A percentile compares a stretch with the other conserved stretches of the same genome.
Evolutionary conservation across 2,797 vertebrate genomes (phyloP).

Genomic region (Lates japonicus): DNA sequence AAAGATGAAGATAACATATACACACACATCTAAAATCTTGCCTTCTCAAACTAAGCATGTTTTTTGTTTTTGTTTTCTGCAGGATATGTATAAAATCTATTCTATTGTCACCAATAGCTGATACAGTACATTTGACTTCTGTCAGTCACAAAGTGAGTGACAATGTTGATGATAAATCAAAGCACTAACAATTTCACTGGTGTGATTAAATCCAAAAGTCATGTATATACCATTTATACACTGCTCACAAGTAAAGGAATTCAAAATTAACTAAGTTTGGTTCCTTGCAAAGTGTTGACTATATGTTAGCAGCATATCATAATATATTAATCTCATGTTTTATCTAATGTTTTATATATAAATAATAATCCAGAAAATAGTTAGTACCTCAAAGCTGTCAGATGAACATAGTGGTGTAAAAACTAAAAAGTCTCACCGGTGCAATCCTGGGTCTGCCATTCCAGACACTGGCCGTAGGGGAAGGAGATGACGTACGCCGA

Average conservation of each 20-base stretch:
- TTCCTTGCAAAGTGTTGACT: not conserved
- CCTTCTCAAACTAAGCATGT: too few relatives aligned
- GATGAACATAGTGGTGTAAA: not conserved
- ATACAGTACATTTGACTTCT: not conserved
- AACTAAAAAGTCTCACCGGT: conserved; percentile 54
- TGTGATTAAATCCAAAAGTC: not conserved
- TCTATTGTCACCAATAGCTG: not conserved
- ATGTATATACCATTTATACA: not conserved
- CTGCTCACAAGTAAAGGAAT: not conserved
- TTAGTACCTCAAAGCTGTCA: not conserved
- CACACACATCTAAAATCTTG: too few relatives aligned
- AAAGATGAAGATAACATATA: too few relatives aligned
- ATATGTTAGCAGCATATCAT: too few relatives aligned
- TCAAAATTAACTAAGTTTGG: not conserved
- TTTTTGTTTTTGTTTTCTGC: too few relatives aligned
- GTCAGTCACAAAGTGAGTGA: too few relatives aligned
- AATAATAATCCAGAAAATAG: not conserved
- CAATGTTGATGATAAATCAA: not conserved
- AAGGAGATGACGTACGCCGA: conserved; percentile 97
- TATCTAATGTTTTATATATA: not conserved
- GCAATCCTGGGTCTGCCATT: conserved; percentile 92
- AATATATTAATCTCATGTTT: not conserved
- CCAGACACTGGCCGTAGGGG: conserved; percentile 96
- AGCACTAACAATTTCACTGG: too few relatives aligned
- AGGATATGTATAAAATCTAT: too few relatives aligned